phyloP scores from a whole-genome alignment of 2,113 vertebrate species.

The Chloropsis cyanopogon region DNA sequence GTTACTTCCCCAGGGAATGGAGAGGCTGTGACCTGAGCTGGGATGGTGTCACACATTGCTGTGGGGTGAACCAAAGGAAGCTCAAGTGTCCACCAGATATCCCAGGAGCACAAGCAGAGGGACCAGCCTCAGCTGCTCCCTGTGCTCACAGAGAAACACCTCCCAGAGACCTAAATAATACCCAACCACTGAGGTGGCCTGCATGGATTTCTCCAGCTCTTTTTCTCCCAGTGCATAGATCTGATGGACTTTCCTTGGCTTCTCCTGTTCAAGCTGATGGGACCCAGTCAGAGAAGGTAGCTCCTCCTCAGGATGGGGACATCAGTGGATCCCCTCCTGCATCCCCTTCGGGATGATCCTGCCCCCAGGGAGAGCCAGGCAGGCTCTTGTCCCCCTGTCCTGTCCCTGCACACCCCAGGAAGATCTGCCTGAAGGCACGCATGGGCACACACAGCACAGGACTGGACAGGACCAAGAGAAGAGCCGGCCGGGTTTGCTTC shows the following conservation, averaged over 20 bases:
- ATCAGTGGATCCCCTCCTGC: background rate
- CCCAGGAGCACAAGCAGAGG: fast-evolving
- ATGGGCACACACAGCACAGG: background rate
- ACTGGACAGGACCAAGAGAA: slow-evolving; percentile 3
- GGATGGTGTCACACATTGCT: background rate
- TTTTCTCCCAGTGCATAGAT: fast-evolving
- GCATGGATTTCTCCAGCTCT: fast-evolving
- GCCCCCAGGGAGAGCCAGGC: background rate
- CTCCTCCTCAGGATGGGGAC: background rate
- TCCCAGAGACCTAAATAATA: background rate
- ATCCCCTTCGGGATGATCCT: fast-evolving
- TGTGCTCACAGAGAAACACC: background rate
- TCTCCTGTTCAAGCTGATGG: background rate
- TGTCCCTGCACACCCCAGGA: background rate
- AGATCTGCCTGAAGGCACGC: background rate
- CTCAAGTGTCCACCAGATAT: background rate
- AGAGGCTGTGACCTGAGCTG: background rate
- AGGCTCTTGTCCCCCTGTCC: background rate
- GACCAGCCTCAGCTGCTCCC: background rate
- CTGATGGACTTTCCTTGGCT: fast-evolving
- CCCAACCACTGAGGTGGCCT: background rate
- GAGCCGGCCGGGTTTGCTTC: background rate
- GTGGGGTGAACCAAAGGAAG: background rate
- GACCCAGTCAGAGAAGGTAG: fast-evolving
- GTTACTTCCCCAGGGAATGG: background rate